Conservation (phyloP, 2,113 vertebrate genomes). For the Xyliphius kryptos region DNA sequence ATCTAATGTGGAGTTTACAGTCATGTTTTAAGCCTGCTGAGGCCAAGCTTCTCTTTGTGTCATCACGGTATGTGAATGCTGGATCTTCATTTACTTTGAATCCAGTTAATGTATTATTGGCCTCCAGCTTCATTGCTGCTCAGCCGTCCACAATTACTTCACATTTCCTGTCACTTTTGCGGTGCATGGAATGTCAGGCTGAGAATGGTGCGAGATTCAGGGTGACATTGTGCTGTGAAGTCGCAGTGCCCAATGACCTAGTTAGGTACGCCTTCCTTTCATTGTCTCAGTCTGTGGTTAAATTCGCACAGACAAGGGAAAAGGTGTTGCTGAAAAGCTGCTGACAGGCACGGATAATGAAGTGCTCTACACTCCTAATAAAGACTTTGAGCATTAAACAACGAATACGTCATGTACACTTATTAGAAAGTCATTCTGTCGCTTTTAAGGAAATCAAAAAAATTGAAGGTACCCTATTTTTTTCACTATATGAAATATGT, state of each 20-base stretch:
- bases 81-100: constrained; percentile 17
- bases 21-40: background rate
- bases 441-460: too few relatives aligned
- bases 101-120: constrained; percentile 11
- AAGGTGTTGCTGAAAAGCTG: constrained; percentile 13
- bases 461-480: too few relatives aligned
- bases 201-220: constrained; percentile 16
- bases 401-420: too few relatives aligned
- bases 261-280: background rate
- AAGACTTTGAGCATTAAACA: too few relatives aligned
- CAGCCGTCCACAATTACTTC: constrained; percentile 26
- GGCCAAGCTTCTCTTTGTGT: background rate
- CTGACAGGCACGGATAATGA: constrained; percentile 8
- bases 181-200: background rate
- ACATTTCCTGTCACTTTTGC: constrained; percentile 22
- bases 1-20: too few relatives aligned
- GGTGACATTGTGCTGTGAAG: constrained; percentile 12
- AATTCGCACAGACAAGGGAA: constrained; percentile 3
- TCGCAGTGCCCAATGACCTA: constrained; percentile 14
- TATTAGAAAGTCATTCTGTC: too few relatives aligned
- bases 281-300: background rate
- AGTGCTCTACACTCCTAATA: too few relatives aligned
- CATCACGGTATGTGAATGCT: background rate
- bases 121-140: constrained; percentile 9
- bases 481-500: too few relatives aligned